Conservation (phyloP, 2,113 vertebrate species). For the Perccottus glenii region DNA sequence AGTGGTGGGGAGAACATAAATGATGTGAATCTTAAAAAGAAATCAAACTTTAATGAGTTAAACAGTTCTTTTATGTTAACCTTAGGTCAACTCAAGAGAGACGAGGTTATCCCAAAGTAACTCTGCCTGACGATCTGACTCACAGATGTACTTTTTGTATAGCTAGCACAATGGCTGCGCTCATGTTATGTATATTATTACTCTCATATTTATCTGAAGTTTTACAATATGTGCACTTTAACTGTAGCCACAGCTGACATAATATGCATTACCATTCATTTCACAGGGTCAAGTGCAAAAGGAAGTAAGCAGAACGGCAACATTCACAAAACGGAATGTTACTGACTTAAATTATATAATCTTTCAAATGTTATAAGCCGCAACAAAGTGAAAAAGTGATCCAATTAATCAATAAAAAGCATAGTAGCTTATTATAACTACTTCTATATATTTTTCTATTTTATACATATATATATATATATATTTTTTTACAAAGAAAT, state of each 20-base stretch:
- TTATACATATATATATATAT: neutral
- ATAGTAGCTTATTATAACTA: neutral
- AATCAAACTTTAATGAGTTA: conserved; percentile 60
- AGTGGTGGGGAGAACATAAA: conserved; percentile 43
- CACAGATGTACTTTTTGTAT: conserved; percentile 1
- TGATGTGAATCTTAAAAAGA: conserved; percentile 58
- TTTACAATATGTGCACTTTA: neutral
- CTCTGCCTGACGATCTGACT: neutral
- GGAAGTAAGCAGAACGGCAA: conserved; percentile 1
- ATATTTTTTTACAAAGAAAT: conserved; percentile 9
- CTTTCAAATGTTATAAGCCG: neutral
- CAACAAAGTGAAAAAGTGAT: neutral
- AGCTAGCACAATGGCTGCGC: neutral
- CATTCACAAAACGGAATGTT: conserved; percentile 4
- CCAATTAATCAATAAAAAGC: neutral
- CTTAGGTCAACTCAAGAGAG: conserved; percentile 46
- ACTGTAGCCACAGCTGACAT: conserved; percentile 1
- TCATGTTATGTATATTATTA: too few species aligned
- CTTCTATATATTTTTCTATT: neutral
- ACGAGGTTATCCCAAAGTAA: conserved; percentile 21
- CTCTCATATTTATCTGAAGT: neutral
- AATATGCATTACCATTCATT: neutral
- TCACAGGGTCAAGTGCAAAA: conserved; percentile 6
- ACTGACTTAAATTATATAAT: neutral
- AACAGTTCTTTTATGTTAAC: conserved; percentile 49